Evolutionary conservation across 2,888 invertebrate genomes (phyloP).

Genomic region (Bruchidius siliquastri): DNA sequence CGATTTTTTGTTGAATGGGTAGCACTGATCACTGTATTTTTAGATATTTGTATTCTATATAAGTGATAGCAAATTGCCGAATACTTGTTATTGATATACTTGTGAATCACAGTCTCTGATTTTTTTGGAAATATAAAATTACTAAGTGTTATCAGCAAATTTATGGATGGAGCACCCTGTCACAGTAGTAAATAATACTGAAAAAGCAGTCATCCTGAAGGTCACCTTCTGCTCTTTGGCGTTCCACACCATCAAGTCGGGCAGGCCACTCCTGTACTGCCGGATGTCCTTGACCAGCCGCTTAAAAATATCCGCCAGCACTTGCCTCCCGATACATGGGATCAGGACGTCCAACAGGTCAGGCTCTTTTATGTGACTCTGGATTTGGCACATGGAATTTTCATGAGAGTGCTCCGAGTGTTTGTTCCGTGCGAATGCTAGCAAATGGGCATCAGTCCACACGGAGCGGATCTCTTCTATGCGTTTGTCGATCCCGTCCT

Average conservation of each 20-base stretch:
- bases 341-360: slow-evolving; percentile 46
- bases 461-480: slow-evolving; percentile 42
- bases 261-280: slow-evolving; percentile 69
- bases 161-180: too few relatives aligned
- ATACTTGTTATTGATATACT: too few relatives aligned
- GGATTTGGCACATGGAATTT: slow-evolving; percentile 26
- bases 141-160: too few relatives aligned
- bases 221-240: slow-evolving; percentile 16
- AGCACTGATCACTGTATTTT: too few relatives aligned
- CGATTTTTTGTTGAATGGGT: too few relatives aligned
- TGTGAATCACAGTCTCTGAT: too few relatives aligned
- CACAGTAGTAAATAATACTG: too few relatives aligned
- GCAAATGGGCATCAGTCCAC: slow-evolving; percentile 46
- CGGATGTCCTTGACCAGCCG: slow-evolving; percentile 57
- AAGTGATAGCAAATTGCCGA: too few relatives aligned
- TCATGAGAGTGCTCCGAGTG: slow-evolving; percentile 47
- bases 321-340: slow-evolving; percentile 52
- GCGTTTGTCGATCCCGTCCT: slow-evolving; percentile 55
- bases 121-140: too few relatives aligned
- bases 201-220: too few relatives aligned
- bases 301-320: slow-evolving; percentile 55
- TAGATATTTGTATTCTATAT: too few relatives aligned
- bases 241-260: slow-evolving; percentile 80
- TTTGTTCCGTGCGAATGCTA: slow-evolving; percentile 32
- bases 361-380: slow-evolving; percentile 25